Base-by-base conservation (phyloP, 2,797 vertebrate species). In the Lagorchestes hirsutus region DNA sequence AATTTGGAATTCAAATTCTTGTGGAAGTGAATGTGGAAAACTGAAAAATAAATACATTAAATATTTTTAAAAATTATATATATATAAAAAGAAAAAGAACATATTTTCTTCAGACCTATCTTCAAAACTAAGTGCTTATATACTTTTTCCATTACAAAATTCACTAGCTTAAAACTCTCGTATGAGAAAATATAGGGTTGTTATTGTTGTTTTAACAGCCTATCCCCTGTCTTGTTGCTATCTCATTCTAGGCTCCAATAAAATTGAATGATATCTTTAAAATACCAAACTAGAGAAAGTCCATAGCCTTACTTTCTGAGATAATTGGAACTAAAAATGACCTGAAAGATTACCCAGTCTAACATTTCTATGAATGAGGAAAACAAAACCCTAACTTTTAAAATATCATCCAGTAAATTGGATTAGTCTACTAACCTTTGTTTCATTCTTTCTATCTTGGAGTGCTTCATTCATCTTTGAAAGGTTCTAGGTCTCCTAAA, bases 71-170 rank as follows among this genome's bases (percentile, higher is more conserved):
- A 52, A 52, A 52, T 52, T 52, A 52, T 52, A 52, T 52, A 52
- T 52, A 52, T 52, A 52, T 9, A 52, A 6, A 52, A 52, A 52
- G 52, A 52, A 52, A 52, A 52, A 52, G 82, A 90, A 50, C 67
- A 93, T 55, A 27, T n/a, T 92, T 93, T 29, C 46, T 13, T 91
- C 94, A 92, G 10, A 54, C 93, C 27, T 93, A 55, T 57, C 54
- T 28, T 2, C 13, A 2, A 24, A 12, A 87, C 24, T 56, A 13
- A 58, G 67, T 91, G 10, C 57, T 46, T 1, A 50, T n/a, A 57
- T 4, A 16, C 46, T 94, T 90, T 3, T 91, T 82, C 6, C 94
- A 57, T 57, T 54, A 10, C 50, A 31, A 50, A 93, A 10, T 24
- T 46, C 24, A 16, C 56, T 82, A 59, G 57, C 52, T 74, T 22